Evolutionary conservation across 2,113 vertebrate genomes (phyloP), one percentile per base, ranked within the genome.

Genomic region (Amazona vittata): DNA sequence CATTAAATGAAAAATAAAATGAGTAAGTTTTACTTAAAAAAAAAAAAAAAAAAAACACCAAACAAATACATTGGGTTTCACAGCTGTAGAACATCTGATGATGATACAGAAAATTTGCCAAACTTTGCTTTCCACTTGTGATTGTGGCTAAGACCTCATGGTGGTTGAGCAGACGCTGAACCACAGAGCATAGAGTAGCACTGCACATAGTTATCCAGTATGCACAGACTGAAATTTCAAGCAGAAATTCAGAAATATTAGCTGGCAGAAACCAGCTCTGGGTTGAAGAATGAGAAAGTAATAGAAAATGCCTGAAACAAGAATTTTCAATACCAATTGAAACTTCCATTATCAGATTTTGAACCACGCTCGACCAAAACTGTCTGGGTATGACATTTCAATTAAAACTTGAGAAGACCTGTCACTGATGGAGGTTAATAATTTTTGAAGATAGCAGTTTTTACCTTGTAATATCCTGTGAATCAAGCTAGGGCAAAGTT

Each of bases 391-490:
- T 68, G 74, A 82, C 31, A 28, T 71, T 74, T 85, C 70, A 75
- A 86, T 83, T 86, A 91, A 64, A 94, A 82, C 39, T 62, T 86
- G 35, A 49, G 55, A 86, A 78, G 69, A 62, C 14, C 25, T 78
- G 44, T 64, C 49, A 70, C 44, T 53, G 44, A 33, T 53, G 29
- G 64, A 75, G 53, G 62, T 64, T 18, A 88, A 75, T 37, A 43
- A 55, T 62, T 74, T 29, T 62, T 74, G 47, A 77, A 74, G 39
- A 29, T 12, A 28, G 79, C 60, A 88, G 41, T 65, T 86, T 62
- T 79, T 79, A 35, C 79, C 29, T 60, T 67, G 14, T 41, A 75
- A 79, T 15, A 75, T 37, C 12, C 26, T 47, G 41, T 79, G 76
- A 57, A 70, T 65, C 22, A 70, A 62, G 78, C 20, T 8, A 50